A percentile compares a stretch with the other conserved stretches of the same genome.
These are phyloP conservation scores for Ips nitidus DNA, from an alignment of 1,140 invertebrate genomes.

Conservation along the genomic window DNA sequence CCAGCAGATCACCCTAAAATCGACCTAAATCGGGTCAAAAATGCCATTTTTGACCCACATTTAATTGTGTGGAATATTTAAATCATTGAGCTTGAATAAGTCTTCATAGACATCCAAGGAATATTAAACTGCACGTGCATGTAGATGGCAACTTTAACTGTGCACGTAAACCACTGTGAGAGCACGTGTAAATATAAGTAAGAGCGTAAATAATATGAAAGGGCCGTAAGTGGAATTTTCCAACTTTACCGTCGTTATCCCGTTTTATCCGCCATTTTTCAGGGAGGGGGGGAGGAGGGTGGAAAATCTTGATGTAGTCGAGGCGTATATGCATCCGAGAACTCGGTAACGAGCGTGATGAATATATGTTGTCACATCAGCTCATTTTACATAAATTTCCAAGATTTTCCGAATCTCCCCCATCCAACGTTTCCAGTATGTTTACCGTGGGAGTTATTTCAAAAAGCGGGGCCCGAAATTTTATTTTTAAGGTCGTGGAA, in stretches of 20 bases:
- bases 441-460: too few species aligned
- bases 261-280: background rate
- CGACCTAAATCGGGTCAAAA: too few species aligned
- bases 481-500: too few species aligned
- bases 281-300: background rate
- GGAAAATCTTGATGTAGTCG: background rate
- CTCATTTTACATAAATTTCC: constrained; percentile 1
- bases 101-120: too few species aligned
- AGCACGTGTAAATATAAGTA: background rate
- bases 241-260: constrained; percentile 1
- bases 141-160: background rate
- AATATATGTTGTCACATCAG: constrained; percentile 5
- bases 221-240: background rate
- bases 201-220: background rate
- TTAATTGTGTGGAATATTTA: too few species aligned
- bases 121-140: too few species aligned
- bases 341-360: constrained; percentile 2
- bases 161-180: background rate
- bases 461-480: too few species aligned
- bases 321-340: background rate
- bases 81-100: too few species aligned
- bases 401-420: background rate
- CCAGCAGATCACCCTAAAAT: too few species aligned
- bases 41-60: too few species aligned
- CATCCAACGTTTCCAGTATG: too few species aligned